A percentile compares a stretch with the other conserved stretches of the same genome.
Conservation (phyloP, 2,797 vertebrate genomes). For the Chromis chromis region DNA sequence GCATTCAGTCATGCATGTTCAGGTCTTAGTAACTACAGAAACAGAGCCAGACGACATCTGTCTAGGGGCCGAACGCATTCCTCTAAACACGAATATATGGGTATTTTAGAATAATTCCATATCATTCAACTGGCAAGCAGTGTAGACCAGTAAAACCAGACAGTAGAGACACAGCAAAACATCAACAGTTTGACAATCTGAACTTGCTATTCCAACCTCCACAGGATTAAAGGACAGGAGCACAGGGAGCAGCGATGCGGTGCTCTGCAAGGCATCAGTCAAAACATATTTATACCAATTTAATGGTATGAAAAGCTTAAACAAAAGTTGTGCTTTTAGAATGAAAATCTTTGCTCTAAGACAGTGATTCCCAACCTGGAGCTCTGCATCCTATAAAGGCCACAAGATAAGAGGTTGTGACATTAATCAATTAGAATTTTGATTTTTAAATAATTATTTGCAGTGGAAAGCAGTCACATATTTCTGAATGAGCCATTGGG, state of each 20-base stretch:
- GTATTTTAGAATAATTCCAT: constrained; percentile 20
- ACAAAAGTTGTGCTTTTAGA: background rate
- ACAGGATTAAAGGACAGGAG: constrained; percentile 56
- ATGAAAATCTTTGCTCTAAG: background rate
- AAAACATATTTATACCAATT: constrained; percentile 11
- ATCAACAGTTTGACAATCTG: constrained; percentile 43
- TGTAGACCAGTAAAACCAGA: constrained; percentile 60
- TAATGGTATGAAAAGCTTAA: background rate
- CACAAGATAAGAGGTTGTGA: no score
- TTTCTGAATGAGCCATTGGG: background rate
- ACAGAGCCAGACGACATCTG: constrained; percentile 61
- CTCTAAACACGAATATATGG: constrained; percentile 45
- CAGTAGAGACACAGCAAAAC: constrained; percentile 60
- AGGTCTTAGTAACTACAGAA: constrained; percentile 60
- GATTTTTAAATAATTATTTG: no score
- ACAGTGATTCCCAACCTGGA: constrained; percentile 9
- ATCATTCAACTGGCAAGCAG: constrained; percentile 58
- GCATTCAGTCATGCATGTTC: constrained; percentile 67
- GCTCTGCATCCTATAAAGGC: no score
- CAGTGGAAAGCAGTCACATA: no score
- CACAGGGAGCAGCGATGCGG: constrained; percentile 57
- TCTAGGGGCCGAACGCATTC: constrained; percentile 49
- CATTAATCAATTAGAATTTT: no score
- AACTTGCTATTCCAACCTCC: constrained; percentile 38
- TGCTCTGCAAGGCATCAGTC: constrained; percentile 53